Base-by-base conservation (phyloP, 2,113 vertebrate genomes). In the Macaca mulatta region DNA sequence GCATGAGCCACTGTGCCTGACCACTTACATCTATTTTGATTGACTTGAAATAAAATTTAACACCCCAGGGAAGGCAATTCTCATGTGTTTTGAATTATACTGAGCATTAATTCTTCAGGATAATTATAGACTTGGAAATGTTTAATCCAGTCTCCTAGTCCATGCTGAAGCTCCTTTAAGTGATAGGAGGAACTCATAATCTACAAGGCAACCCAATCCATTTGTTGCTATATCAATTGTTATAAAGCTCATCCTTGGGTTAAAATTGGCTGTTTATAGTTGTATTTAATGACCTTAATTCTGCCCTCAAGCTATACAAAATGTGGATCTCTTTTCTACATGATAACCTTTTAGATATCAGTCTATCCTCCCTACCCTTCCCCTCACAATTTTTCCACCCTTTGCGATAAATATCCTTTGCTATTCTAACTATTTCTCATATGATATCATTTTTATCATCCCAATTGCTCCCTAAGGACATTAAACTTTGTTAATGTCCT, bases 71-170 rank as follows among this genome's bases (percentile, higher is more conserved):
- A 93, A 80, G 45, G 12, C 89, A 78, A 93, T 88, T 96, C 90
- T 93, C 57, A 69, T 88, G 30, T 93, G 52, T 72, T 77, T 89
- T 89, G 35, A n/a, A 64, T 93, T 95, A 45, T 93, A 84, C 67
- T 96, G 89, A 94, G 59, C 45, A 83, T 85, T 91, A 69, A 79
- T 95, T 92, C 7, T 95, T 94, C 27, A 84, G 70, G 57, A 55
- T 90, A 86, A 90, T 90, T 82, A 86, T 38, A 82, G 74, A 88
- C 18, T 96, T 97, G 77, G 81, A 93, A 94, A 85, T 93, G 25
- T 75, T 72, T 92, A 92, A 32, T 87, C 48, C 12, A 40, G 45
- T 55, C 38, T 77, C 61, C 48, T 83, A 38, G 12, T 75, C 18
- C 13, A 75, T 85, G 84, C 27, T 35, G 40, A 78, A 81, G 32